A percentile compares a stretch with the other conserved stretches of the same genome.
These are phyloP conservation scores for Peromyscus melanophrys DNA, from an alignment of 2,797 vertebrate genomes.

Conservation along the genomic window DNA sequence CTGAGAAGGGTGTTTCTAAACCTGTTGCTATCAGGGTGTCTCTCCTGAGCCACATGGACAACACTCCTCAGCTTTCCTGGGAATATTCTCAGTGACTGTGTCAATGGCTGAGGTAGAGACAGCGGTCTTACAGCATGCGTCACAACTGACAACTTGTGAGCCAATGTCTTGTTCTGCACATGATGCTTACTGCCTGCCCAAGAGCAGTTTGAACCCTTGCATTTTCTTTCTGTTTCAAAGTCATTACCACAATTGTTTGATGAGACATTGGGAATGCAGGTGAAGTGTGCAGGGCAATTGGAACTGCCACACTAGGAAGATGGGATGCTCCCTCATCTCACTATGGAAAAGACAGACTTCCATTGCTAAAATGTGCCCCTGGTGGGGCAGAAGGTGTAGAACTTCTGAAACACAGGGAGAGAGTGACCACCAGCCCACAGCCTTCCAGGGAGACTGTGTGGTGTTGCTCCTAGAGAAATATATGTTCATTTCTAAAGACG, in stretches of 20 bases:
- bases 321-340: neutral
- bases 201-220: neutral
- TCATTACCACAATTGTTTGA: neutral
- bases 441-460: neutral
- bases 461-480: neutral
- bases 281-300: too few species aligned
- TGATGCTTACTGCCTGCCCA: neutral
- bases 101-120: neutral
- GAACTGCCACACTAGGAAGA: neutral
- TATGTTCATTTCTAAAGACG: neutral
- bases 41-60: neutral
- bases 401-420: neutral
- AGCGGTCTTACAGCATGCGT: neutral
- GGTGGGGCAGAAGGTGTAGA: neutral
- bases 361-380: neutral
- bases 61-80: neutral
- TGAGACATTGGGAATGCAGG: neutral
- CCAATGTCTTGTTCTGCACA: neutral
- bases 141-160: neutral
- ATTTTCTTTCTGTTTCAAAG: neutral
- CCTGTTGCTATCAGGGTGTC: neutral
- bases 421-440: neutral
- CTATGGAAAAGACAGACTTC: neutral
- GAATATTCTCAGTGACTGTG: neutral
- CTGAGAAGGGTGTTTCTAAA: neutral